Conservation (phyloP, 2,797 vertebrate genomes). For the Sparus aurata region DNA sequence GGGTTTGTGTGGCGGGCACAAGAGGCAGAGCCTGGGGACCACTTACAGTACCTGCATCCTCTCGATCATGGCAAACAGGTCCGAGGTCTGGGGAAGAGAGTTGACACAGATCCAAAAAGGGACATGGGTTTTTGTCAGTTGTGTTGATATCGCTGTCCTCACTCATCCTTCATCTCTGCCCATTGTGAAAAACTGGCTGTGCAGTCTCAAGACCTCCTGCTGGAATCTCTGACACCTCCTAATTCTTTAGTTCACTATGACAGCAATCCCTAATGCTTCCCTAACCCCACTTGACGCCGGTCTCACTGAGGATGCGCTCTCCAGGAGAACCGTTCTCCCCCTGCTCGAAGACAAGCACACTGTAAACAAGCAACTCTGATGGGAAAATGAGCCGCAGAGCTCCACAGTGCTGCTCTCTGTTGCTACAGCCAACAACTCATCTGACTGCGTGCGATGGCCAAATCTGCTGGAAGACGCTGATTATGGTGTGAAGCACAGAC, state of each 20-base stretch:
- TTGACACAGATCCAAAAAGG: conserved; percentile 63
- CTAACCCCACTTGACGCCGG: conserved; percentile 29
- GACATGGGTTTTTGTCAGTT: conserved; percentile 44
- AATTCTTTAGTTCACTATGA: conserved; percentile 25
- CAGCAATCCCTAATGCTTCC: background rate
- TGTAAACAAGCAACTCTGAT: conserved; percentile 69
- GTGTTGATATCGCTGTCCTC: conserved; percentile 10
- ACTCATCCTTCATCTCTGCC: conserved; percentile 23
- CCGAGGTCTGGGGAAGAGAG: conserved; percentile 84
- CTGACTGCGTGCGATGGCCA: conserved; percentile 31
- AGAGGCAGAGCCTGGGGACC: conserved; percentile 32
- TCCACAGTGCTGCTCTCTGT: conserved; percentile 50
- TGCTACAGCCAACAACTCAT: conserved; percentile 67
- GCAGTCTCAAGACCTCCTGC: background rate
- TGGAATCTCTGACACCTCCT: conserved; percentile 10
- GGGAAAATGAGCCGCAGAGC: conserved; percentile 59
- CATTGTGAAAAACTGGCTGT: conserved; percentile 8
- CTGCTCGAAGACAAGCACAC: conserved; percentile 56
- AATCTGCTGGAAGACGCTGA: conserved; percentile 44
- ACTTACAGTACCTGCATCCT: conserved; percentile 89
- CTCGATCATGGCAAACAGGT: conserved; percentile 92
- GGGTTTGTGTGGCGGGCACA: background rate
- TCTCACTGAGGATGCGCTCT: conserved; percentile 48
- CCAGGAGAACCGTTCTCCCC: conserved; percentile 47
- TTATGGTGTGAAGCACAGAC: background rate